phyloP scores from a whole-genome alignment of 2,113 vertebrate species.

The Albula glossodonta region DNA sequence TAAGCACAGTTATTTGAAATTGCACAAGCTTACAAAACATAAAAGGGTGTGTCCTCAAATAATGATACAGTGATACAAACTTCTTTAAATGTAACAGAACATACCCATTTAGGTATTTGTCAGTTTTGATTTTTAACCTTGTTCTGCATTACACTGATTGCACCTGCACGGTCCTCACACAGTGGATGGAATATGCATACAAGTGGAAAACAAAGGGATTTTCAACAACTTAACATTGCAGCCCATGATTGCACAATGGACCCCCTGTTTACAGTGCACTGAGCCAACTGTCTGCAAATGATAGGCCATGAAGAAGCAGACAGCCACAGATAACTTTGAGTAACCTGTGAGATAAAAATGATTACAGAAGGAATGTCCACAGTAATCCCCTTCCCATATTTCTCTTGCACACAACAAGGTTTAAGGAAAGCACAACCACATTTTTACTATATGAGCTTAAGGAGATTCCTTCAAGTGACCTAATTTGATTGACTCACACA shows the following conservation, averaged over 20 bases:
- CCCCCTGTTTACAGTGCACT: background rate
- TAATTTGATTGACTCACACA: background rate
- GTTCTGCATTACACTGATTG: background rate
- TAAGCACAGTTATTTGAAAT: no score
- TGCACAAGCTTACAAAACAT: no score
- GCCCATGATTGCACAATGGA: background rate
- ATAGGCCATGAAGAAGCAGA: background rate
- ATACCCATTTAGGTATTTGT: background rate
- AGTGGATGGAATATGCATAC: background rate
- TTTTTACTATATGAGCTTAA: background rate
- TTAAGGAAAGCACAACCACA: background rate
- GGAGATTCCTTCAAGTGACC: background rate
- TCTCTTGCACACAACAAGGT: background rate
- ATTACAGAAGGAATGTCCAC: background rate
- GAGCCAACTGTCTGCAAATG: background rate
- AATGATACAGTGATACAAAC: background rate
- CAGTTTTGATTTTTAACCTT: background rate
- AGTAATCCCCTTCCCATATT: background rate
- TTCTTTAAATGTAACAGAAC: background rate
- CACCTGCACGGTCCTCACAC: background rate
- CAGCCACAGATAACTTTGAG: background rate
- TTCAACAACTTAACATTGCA: background rate
- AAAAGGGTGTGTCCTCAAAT: no score
- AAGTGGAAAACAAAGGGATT: constrained; percentile 4
- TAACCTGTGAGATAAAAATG: background rate